A percentile compares a stretch with the other conserved stretches of the same genome.
Evolutionary conservation across 1,140 invertebrate genomes (phyloP).

Genomic region (Drosophila orena): DNA sequence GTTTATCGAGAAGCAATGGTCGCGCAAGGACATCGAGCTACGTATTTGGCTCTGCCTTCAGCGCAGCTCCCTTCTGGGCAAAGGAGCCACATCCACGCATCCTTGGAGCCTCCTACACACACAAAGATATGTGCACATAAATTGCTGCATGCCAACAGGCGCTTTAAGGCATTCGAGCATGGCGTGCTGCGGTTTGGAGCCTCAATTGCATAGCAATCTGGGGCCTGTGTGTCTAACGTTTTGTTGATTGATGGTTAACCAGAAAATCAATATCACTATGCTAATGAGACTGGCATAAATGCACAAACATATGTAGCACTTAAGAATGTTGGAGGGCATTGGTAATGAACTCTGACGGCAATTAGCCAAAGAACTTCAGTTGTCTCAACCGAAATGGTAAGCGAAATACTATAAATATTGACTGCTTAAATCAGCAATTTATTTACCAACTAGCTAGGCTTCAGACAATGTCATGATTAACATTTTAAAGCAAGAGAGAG

Average conservation of each 20-base stretch:
- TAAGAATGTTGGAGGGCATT: conserved; percentile 40
- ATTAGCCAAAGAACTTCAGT: conserved; percentile 35
- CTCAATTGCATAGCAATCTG: conserved; percentile 78
- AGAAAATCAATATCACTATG: conserved; percentile 82
- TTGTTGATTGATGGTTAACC: conserved; percentile 83
- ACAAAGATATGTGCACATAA: conserved; percentile 48
- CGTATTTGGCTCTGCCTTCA: not conserved
- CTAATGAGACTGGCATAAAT: conserved; percentile 72
- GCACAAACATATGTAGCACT: conserved; percentile 18
- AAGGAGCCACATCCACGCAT: conserved; percentile 6
- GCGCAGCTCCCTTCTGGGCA: conserved; percentile 7
- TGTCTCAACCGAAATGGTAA: not conserved
- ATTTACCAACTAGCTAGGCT: not conserved
- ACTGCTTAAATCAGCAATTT: not conserved
- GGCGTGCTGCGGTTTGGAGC: conserved; percentile 78
- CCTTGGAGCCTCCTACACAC: conserved; percentile 2
- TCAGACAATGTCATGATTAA: too few relatives aligned
- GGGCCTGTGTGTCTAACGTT: conserved; percentile 59
- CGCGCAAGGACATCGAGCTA: conserved; percentile 49
- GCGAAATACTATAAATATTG: not conserved
- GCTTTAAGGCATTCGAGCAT: conserved; percentile 80
- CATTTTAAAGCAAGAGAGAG: too few relatives aligned
- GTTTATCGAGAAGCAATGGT: conserved; percentile 73
- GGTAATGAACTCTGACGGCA: conserved; percentile 60
- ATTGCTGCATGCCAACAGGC: conserved; percentile 76